Evolutionary conservation across 1,140 invertebrate species (phyloP).

Genomic region (Gonioctena quinquepunctata): DNA sequence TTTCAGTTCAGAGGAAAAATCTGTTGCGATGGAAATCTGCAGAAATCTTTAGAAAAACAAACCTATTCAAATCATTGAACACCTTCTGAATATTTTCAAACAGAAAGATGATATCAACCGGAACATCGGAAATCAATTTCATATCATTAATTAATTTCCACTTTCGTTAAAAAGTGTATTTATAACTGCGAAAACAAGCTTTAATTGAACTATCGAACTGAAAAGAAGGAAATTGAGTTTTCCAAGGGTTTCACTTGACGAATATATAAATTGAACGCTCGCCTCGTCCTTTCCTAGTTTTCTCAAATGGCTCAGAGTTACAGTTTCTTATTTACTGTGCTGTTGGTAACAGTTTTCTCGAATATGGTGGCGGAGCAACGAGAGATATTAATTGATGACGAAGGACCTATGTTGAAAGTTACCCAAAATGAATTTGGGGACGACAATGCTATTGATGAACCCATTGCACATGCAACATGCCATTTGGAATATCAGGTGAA

Average conservation of each 20-base stretch:
- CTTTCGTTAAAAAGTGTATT: too few relatives aligned
- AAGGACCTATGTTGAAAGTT: constrained; percentile 16
- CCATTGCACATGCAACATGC: constrained; percentile 27
- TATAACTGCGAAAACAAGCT: neutral
- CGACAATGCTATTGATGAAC: constrained; percentile 15
- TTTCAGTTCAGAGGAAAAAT: too few relatives aligned
- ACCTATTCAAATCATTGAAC: too few relatives aligned
- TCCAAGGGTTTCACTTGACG: neutral
- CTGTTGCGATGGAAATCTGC: too few relatives aligned
- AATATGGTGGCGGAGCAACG: constrained; percentile 7
- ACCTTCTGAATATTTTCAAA: too few relatives aligned
- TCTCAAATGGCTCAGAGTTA: constrained; percentile 3
- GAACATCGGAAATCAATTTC: too few relatives aligned
- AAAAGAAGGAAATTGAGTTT: neutral
- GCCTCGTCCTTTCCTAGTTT: neutral
- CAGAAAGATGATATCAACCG: too few relatives aligned
- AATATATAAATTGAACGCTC: neutral
- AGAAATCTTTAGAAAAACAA: too few relatives aligned
- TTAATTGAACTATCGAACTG: neutral
- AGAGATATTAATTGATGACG: constrained; percentile 29
- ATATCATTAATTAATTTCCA: too few relatives aligned
- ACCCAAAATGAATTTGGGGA: neutral
- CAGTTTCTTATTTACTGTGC: neutral
- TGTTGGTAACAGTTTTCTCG: neutral
- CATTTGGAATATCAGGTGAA: constrained; percentile 49